Percentiles rank a stretch among this genome's conserved stretches.
Conservation (phyloP, 2,797 vertebrate genomes). For the Emydoidea blandingii region DNA sequence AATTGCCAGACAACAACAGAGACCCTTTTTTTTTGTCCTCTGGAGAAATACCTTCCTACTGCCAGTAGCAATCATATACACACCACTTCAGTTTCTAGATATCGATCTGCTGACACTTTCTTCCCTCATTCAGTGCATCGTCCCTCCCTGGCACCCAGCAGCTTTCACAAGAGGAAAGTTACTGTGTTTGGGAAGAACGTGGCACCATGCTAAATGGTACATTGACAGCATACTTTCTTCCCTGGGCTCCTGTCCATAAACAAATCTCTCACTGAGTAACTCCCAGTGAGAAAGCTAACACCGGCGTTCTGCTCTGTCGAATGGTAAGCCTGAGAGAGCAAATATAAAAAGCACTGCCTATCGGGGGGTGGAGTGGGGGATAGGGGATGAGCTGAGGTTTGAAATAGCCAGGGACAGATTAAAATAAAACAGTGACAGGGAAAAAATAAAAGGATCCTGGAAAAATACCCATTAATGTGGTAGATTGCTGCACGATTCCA, state of each 20-base stretch:
- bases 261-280: slow-evolving; percentile 66
- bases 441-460: slow-evolving; percentile 1
- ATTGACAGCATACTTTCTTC: slow-evolving; percentile 63
- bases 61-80: not conserved
- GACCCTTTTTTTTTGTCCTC: slow-evolving; percentile 12
- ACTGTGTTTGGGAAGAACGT: slow-evolving; percentile 60
- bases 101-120: not conserved
- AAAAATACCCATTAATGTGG: slow-evolving; percentile 44
- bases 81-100: slow-evolving; percentile 26
- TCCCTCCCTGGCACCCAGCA: slow-evolving; percentile 18
- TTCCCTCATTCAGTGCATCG: not conserved
- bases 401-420: not conserved
- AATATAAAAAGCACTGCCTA: slow-evolving; percentile 60
- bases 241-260: not conserved
- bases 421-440: not conserved
- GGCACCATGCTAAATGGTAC: slow-evolving; percentile 44
- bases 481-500: not conserved
- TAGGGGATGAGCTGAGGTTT: slow-evolving; percentile 7
- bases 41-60: not conserved
- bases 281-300: slow-evolving; percentile 75
- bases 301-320: slow-evolving; percentile 61
- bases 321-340: slow-evolving; percentile 57
- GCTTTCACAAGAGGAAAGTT: slow-evolving; percentile 71
- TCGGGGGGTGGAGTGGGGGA: not conserved
- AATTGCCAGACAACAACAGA: not conserved